Base-by-base conservation (phyloP, 1,140 invertebrate genomes). In the Notospermus geniculatus region DNA sequence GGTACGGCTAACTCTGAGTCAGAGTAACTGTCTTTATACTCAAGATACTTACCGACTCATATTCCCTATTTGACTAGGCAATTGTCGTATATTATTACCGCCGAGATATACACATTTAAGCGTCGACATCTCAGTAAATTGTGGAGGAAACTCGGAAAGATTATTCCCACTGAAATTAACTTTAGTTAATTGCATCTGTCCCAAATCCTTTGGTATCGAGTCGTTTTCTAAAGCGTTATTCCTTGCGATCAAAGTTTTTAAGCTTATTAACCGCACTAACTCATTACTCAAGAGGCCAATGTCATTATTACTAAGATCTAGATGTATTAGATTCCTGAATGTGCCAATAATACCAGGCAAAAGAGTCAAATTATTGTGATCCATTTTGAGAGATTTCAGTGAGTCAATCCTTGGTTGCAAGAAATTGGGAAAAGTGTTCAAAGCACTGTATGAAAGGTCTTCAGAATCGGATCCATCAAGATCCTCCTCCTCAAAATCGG, bases 111-210 rank as follows among this genome's bases (percentile, higher is more conserved):
- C 84, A 73, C 90, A 91, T 79, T 87, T 89, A 7, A 97, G 82
- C 19, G 84, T 85, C 2, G 76, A 71, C 57, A 97, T 78, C 63
- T 95, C 88, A 28, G 94, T 85, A 54, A 97, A 80, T 81, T 95
- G 92, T 66, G 88, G 87, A 2, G 95, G 95, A 74, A 98, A 90
- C 28, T 86, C 84, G 17, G 85, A 88, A 29, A 98, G 82, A 36
- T 86, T 80, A 83, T 98, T 98, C 17, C 95, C 95, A 81, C 92
- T 94, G 17, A 98, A 83, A 83, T 97, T 97, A 0, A 98, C 73
- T 76, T 94, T 91, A 73, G 88, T 87, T 0, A 98, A 79, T 19
- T 76, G 72, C 19, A 85, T 79, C 17, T 80, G 69, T 25, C 83
- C 84, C 71, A 97, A 89, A 62, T 88, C 87, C 80, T 97, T 97